phyloP scores from a whole-genome alignment of 2,113 vertebrate species.

The Centropus unirufus region DNA sequence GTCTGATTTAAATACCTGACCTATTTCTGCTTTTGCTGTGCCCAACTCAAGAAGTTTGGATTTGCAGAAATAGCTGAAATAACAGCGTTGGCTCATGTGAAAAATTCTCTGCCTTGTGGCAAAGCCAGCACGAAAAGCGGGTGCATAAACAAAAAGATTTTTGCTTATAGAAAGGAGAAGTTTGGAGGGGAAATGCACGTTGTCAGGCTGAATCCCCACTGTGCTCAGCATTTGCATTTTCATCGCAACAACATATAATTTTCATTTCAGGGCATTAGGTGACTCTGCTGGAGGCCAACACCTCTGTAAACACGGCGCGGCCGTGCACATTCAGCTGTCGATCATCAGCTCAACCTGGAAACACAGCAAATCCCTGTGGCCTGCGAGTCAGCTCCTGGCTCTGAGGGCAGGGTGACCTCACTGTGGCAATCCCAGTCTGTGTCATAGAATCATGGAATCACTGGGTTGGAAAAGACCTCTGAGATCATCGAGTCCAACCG shows the following conservation, averaged over 20 bases:
- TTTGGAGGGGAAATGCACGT: background rate
- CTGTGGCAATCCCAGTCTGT: accelerated
- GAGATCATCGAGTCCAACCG: no score
- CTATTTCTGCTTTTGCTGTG: constrained; percentile 48
- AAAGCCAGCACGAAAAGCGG: background rate
- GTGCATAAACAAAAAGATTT: background rate
- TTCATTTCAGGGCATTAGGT: background rate
- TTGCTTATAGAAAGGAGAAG: background rate
- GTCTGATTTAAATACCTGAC: constrained; percentile 52
- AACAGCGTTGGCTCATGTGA: background rate
- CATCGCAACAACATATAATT: background rate
- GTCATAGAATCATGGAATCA: no score
- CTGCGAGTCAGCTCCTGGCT: background rate
- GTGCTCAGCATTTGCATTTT: background rate
- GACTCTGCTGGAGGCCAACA: background rate
- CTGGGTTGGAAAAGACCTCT: no score
- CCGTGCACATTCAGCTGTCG: accelerated
- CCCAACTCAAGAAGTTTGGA: background rate
- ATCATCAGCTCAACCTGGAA: background rate
- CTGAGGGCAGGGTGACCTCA: background rate
- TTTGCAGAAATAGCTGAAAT: constrained; percentile 19
- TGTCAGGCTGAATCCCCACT: background rate
- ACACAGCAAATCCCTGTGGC: background rate
- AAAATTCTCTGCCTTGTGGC: background rate
- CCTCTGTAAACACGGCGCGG: accelerated